Percentiles rank a stretch among this genome's conserved stretches.
These are phyloP conservation scores for Scaptodrosophila latifasciaeformis DNA, from an alignment of 2,888 invertebrate genomes.

Conservation along the genomic window DNA sequence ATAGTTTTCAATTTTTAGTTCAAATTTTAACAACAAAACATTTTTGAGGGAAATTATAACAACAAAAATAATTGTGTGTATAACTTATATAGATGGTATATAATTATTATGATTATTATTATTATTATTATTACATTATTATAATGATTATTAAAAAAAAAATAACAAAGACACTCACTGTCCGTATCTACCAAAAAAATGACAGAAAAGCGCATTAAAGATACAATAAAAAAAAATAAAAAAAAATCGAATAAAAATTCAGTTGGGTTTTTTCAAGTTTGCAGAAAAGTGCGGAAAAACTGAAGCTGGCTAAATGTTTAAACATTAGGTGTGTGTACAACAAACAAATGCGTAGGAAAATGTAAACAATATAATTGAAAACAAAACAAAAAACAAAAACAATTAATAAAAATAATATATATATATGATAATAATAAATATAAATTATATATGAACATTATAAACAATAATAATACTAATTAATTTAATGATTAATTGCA, in stretches of 20 bases:
- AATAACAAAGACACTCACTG: slow-evolving; percentile 27
- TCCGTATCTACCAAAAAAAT: slow-evolving; percentile 19
- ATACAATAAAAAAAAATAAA: slow-evolving; percentile 10
- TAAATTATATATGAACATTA: slow-evolving; percentile 63
- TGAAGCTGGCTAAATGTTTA: too few species aligned
- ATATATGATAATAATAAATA: slow-evolving; percentile 46
- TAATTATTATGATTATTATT: slow-evolving; percentile 3
- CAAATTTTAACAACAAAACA: slow-evolving; percentile 8
- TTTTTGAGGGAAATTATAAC: slow-evolving; percentile 26
- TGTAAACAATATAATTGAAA: slow-evolving; percentile 17
- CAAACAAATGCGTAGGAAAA: neutral
- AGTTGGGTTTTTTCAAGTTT: too few species aligned
- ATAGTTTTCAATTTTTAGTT: slow-evolving; percentile 30
- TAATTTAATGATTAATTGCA: slow-evolving; percentile 74
- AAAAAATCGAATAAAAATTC: neutral
- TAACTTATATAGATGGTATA: slow-evolving; percentile 7
- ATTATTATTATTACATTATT: too few species aligned
- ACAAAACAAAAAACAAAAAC: slow-evolving; percentile 27
- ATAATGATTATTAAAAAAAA: too few species aligned
- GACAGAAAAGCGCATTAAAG: slow-evolving; percentile 4
- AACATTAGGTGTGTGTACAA: neutral
- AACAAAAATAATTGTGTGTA: slow-evolving; percentile 39
- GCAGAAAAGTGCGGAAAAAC: too few species aligned
- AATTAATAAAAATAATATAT: slow-evolving; percentile 55
- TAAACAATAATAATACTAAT: slow-evolving; percentile 73